These are phyloP conservation scores for Leptopilina syphax DNA, from an alignment of 2,888 invertebrate genomes.

Conservation along the genomic window DNA sequence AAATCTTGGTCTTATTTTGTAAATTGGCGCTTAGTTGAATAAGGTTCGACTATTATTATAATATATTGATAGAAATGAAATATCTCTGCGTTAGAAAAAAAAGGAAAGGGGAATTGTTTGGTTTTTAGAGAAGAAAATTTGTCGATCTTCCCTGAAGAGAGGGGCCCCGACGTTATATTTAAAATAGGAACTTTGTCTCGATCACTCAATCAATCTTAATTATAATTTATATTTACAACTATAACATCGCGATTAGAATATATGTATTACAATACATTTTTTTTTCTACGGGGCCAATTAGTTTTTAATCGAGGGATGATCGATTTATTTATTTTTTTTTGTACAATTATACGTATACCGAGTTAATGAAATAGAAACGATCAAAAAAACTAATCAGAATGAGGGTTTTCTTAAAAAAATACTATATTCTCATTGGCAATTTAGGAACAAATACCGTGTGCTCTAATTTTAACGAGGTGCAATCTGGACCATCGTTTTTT, in stretches of 20 bases:
- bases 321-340: slow-evolving; percentile 44
- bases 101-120: slow-evolving; percentile 9
- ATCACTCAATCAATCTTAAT: slow-evolving; percentile 66
- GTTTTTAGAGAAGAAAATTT: slow-evolving; percentile 36
- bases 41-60: slow-evolving; percentile 45
- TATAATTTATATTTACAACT: slow-evolving; percentile 67
- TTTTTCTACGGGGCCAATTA: slow-evolving; percentile 40
- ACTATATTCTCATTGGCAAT: slow-evolving; percentile 51
- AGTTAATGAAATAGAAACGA: slow-evolving; percentile 47
- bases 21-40: slow-evolving; percentile 66
- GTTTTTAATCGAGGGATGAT: slow-evolving; percentile 43
- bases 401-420: slow-evolving; percentile 59
- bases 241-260: slow-evolving; percentile 65
- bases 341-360: slow-evolving; percentile 43
- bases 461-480: slow-evolving; percentile 59
- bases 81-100: neutral
- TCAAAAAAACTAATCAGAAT: slow-evolving; percentile 47
- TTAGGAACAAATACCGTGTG: slow-evolving; percentile 73
- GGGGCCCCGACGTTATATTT: slow-evolving; percentile 61
- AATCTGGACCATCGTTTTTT: neutral
- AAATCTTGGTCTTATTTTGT: slow-evolving; percentile 56
- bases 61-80: slow-evolving; percentile 48
- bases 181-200: slow-evolving; percentile 75
- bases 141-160: slow-evolving; percentile 51
- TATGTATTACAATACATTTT: slow-evolving; percentile 68